Conservation (phyloP, 2,888 invertebrate genomes). For the Eueremaeus valkanovi region DNA sequence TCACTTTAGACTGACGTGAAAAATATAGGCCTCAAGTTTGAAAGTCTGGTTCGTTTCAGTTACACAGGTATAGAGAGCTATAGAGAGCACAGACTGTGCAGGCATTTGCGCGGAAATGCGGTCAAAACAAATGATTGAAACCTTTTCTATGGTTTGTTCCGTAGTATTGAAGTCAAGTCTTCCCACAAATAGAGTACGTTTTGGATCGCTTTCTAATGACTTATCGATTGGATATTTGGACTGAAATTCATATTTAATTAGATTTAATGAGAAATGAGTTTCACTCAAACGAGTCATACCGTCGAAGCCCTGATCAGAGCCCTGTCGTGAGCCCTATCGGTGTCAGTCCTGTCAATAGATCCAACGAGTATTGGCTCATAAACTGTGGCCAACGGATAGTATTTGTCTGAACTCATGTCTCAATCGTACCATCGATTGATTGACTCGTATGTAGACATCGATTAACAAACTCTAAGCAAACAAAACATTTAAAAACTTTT, state of each 20-base stretch:
- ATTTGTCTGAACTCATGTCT: not conserved
- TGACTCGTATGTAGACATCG: not conserved
- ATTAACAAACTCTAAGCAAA: not conserved
- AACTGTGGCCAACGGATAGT: slow-evolving; percentile 59
- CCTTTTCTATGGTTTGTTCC: not conserved
- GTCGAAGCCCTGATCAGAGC: slow-evolving; percentile 67
- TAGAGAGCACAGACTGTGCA: not conserved
- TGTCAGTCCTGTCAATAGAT: slow-evolving; percentile 81
- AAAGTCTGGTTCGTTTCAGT: no score
- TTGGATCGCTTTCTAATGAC: slow-evolving; percentile 63
- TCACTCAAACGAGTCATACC: slow-evolving; percentile 51
- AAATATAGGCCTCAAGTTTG: no score
- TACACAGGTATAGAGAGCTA: not conserved
- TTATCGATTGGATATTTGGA: slow-evolving; percentile 54
- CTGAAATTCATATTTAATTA: not conserved
- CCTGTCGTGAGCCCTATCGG: slow-evolving; percentile 73
- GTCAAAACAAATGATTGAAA: not conserved
- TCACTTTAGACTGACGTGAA: no score
- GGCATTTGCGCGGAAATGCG: not conserved
- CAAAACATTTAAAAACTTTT: not conserved
- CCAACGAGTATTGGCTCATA: slow-evolving; percentile 79
- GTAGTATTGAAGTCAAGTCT: slow-evolving; percentile 8
- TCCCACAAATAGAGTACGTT: slow-evolving; percentile 69
- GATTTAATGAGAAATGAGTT: not conserved
- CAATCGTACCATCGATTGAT: not conserved